Evolutionary conservation across 2,113 vertebrate species (phyloP).

Genomic region (Pipra filicauda): DNA sequence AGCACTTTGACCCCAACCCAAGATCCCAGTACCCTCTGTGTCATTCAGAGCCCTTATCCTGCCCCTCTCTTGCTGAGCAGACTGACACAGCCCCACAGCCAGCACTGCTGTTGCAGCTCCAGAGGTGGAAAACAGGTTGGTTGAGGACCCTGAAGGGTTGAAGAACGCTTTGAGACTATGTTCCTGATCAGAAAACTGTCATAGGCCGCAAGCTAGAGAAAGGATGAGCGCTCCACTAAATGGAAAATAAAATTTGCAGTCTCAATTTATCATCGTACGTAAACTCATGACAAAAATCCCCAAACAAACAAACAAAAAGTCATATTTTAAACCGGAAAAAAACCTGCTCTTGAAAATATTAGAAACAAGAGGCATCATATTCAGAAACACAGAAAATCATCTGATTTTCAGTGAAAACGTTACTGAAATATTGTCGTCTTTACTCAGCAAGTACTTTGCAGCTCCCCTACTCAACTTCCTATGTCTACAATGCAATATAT

Average conservation of each 20-base stretch:
- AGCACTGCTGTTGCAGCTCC: background rate
- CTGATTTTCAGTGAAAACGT: background rate
- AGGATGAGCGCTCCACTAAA: background rate
- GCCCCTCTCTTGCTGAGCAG: background rate
- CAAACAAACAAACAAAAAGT: background rate
- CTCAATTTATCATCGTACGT: background rate
- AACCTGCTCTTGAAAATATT: accelerated
- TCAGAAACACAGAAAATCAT: background rate
- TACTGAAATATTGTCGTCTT: background rate
- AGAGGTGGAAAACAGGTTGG: background rate
- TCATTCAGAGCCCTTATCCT: background rate
- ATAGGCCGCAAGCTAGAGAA: background rate
- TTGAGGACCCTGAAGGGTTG: background rate
- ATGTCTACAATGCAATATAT: background rate
- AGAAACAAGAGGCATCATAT: background rate
- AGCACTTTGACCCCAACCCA: background rate
- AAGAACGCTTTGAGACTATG: background rate
- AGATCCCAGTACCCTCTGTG: background rate
- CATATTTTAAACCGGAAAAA: background rate
- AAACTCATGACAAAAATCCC: background rate
- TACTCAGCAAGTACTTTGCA: background rate
- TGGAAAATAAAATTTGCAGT: background rate
- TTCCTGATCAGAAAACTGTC: background rate
- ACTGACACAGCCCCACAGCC: background rate
- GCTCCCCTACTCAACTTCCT: background rate